Base-by-base conservation (phyloP, 2,888 invertebrate species). In the Mythimna albipuncta region DNA sequence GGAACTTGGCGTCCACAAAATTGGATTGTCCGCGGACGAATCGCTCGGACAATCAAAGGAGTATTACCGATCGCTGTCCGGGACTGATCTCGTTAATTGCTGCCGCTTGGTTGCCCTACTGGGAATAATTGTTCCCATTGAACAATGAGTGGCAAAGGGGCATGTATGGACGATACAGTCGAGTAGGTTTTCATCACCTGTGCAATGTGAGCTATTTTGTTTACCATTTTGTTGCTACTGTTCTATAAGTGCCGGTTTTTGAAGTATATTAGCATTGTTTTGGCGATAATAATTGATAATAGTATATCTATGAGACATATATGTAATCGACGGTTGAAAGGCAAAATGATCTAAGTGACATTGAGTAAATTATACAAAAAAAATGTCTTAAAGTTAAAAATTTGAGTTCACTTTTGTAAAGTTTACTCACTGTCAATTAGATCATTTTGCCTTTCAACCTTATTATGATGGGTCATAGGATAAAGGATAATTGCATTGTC, bases 41-140 rank as follows among this genome's bases (percentile, higher is more conserved):
- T 52, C 86, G 86, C 74, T 79, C 77, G 73, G 82, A 73, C 82
- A 82, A 85, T 87, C 87, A 87, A 86, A 87, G 87, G 85, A 84
- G 79, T 85, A 85, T 82, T 85, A 86, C 79, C 75, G 77, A 82
- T 81, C 69, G 71, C 59, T 73, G 74, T 81, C 78, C 81, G 79
- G 86, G 76, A 86, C 86, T 78, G 81, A 81, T 85, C 84, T 77
- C 80, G 79, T 81, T 87, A 86, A 87, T 87, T 86, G 79, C 77
- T 79, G 47, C 75, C 84, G 85, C 75, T 85, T 86, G 85, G 82
- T 77, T 75, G 69, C 78, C 67, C 80, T 84, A 74, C 61, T 73
- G 81, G 35, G 79, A 85, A 85, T 83, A 84, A 84, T 85, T 83
- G 83, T 79, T 83, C 59, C 62, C 72, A 80, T 75, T 75, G 79